A percentile compares a stretch with the other conserved stretches of the same genome.
phyloP scores from a whole-genome alignment of 2,113 vertebrate genomes.

The Poeciliopsis prolifica region DNA sequence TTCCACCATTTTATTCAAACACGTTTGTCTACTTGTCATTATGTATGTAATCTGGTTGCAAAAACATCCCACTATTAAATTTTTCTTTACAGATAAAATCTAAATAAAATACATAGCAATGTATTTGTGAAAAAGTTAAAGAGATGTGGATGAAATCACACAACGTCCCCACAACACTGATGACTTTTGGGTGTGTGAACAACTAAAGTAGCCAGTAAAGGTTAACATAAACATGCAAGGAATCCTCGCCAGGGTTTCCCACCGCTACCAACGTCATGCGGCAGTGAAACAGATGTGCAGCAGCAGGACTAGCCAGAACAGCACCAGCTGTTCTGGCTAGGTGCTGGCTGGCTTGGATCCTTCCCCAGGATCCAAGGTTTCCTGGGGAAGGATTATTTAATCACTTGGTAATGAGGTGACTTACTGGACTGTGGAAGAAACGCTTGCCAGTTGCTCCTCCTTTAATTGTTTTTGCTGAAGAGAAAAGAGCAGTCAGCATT shows the following conservation, averaged over 20 bases:
- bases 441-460: conserved; percentile 53
- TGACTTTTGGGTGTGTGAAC: no score
- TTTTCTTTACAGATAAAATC: no score
- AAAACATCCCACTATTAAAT: no score
- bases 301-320: background rate
- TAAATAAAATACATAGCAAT: no score
- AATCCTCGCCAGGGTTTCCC: no score
- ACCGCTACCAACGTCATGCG: background rate
- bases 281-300: background rate
- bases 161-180: no score
- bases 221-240: no score
- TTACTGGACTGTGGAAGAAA: conserved; percentile 72
- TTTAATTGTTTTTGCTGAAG: conserved; percentile 71
- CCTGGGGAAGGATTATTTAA: background rate
- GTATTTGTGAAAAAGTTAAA: no score
- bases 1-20: background rate
- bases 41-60: no score
- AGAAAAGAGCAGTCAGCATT: background rate
- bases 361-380: background rate
- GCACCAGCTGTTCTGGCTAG: background rate
- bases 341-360: no score
- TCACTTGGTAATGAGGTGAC: conserved; percentile 23
- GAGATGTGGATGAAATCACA: no score
- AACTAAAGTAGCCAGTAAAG: no score
- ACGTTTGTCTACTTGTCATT: background rate